Base-by-base conservation (phyloP, 2,888 invertebrate species). In the Rhamnusium bicolor region DNA sequence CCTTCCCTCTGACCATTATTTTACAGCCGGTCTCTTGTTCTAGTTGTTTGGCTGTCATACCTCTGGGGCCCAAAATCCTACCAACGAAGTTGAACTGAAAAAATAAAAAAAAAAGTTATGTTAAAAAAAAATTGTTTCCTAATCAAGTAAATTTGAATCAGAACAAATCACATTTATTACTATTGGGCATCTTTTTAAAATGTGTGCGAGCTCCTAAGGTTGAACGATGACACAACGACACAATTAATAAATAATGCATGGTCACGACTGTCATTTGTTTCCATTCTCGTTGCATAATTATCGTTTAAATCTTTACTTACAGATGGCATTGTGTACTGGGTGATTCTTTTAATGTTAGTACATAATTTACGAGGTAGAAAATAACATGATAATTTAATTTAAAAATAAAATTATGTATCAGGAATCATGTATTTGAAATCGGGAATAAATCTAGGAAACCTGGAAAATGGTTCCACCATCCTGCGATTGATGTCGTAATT, bases 1-100 rank as follows among this genome's bases (percentile, higher is more conserved):
- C 99, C 90, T 98, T 98, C 88, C 99, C 99, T 91, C 99, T 93
- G 86, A 99, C 98, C 99, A 99, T 99, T 87, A 99, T 99, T 93
- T 99, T 99, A 91, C 99, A 99, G 84, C 99, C 99, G 85, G 99
- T 99, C 92, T 99, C 99, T 91, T 98, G 98, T 90, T 99, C 99
- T 89, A 99, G 91, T 91, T 99, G 99, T 91, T 99, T 99, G 68
- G 99, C 99, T 81, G 99, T 99, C 99, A 99, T 99, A 83, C 99
- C 99, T 85, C 99, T 93, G 80, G 99, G 99, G 67, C 99, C 99
- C 87, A 99, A 92, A 91, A 99, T 99, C 91, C 99, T 93, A 86
- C 99, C 99, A 86, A 99, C 99, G 90, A 99, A 99, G 91, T 99
- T 99, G 91, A 99, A 99, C 99, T 99, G 94, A 77, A 96, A 95